A percentile compares a stretch with the other conserved stretches of the same genome.
phyloP scores from a whole-genome alignment of 2,113 vertebrate genomes.

The Mirounga angustirostris region DNA sequence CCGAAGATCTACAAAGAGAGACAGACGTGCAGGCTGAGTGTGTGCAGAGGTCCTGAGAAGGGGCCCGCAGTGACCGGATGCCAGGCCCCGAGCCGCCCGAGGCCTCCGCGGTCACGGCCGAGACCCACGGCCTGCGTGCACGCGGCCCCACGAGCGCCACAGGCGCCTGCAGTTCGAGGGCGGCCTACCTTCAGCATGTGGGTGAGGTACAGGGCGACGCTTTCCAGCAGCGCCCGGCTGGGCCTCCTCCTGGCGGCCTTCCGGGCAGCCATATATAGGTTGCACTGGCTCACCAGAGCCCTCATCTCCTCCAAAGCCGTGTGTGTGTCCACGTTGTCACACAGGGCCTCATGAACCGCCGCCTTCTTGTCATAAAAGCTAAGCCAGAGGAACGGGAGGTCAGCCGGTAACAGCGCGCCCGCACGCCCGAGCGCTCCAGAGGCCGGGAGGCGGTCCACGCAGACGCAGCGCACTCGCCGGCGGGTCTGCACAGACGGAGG shows the following conservation, averaged over 20 bases:
- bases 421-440: fast-evolving
- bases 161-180: background rate
- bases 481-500: fast-evolving
- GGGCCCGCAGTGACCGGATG: fast-evolving
- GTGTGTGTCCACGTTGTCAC: constrained; percentile 97
- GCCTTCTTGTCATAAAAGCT: constrained; percentile 94
- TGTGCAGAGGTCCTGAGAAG: background rate
- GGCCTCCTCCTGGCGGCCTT: constrained; percentile 91
- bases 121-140: background rate
- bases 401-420: background rate
- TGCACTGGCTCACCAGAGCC: constrained; percentile 92
- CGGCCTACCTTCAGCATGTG: constrained; percentile 90
- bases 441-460: fast-evolving
- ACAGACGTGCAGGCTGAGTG: background rate
- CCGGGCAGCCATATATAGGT: constrained; percentile 94
- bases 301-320: constrained; percentile 95
- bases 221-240: constrained; percentile 92
- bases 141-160: fast-evolving
- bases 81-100: background rate
- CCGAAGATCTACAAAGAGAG: constrained; percentile 92
- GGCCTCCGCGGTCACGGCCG: background rate
- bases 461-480: fast-evolving
- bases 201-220: constrained; percentile 92
- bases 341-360: constrained; percentile 93
- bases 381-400: fast-evolving